Conservation (phyloP, 2,113 vertebrate species). For the Sclerurus mexicanus region DNA sequence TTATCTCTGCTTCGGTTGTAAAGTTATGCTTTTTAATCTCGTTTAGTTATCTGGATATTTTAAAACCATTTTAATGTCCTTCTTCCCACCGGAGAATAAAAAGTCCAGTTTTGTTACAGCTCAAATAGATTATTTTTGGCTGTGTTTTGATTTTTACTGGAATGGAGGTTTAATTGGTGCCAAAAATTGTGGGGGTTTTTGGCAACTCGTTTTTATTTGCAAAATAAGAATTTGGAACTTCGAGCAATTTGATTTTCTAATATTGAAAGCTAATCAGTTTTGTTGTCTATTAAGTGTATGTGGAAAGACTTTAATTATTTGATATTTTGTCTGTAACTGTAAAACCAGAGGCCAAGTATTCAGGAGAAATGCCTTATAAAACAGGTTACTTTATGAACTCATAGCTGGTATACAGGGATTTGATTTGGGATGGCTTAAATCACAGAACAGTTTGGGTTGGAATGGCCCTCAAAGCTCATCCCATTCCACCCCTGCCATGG, state of each 20-base stretch:
- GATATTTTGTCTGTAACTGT: background rate
- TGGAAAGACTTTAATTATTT: background rate
- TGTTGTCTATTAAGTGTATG: background rate
- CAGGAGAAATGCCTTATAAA: background rate
- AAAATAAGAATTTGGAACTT: constrained; percentile 51
- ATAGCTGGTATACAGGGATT: background rate
- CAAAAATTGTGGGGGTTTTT: constrained; percentile 57
- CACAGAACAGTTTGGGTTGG: background rate
- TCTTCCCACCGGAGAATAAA: background rate
- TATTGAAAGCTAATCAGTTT: constrained; percentile 35
- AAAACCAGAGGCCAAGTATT: background rate
- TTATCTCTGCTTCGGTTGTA: background rate
- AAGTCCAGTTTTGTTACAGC: constrained; percentile 40
- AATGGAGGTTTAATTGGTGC: constrained; percentile 60
- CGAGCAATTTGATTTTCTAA: constrained; percentile 20
- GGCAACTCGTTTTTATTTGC: constrained; percentile 66
- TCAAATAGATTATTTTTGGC: constrained; percentile 56
- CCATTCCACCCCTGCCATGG: fast-evolving
- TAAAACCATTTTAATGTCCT: constrained; percentile 23
- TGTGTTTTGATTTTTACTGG: constrained; percentile 31
- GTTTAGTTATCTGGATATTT: constrained; percentile 38
- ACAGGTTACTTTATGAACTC: background rate
- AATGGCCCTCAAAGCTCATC: background rate
- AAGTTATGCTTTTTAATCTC: background rate
- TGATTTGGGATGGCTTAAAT: background rate